phyloP scores from a whole-genome alignment of 2,113 vertebrate genomes.

The Heterotis niloticus region DNA sequence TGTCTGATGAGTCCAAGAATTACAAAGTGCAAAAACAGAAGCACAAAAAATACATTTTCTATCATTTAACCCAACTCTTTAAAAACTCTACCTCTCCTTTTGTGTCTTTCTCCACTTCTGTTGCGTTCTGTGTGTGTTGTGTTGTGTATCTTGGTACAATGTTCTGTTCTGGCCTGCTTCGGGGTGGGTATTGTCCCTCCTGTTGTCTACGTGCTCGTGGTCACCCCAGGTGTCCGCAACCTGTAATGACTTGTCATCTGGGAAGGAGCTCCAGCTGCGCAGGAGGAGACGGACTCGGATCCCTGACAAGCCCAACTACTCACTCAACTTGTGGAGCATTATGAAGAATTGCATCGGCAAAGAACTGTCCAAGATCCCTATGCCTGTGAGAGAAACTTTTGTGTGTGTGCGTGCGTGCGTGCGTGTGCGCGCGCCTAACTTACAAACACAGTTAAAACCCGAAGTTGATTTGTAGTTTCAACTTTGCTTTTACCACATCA shows the following conservation, averaged over 20 bases:
- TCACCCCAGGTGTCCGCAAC: constrained; percentile 56
- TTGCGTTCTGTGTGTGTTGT: neutral
- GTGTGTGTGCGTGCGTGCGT: neutral
- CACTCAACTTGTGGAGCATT: constrained; percentile 98
- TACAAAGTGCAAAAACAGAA: too few relatives aligned
- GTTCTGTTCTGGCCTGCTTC: too few relatives aligned
- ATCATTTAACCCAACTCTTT: too few relatives aligned
- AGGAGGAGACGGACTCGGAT: constrained; percentile 76
- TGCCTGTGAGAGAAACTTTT: constrained; percentile 72
- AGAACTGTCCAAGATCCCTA: constrained; percentile 97
- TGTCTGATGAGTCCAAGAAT: too few relatives aligned
- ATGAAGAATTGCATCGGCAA: constrained; percentile 99
- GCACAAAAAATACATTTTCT: too few relatives aligned
- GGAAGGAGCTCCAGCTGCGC: constrained; percentile 65
- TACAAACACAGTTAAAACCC: too few relatives aligned
- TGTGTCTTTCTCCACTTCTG: too few relatives aligned
- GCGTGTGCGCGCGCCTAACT: neutral
- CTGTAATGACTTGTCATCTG: constrained; percentile 62
- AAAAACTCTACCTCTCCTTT: neutral
- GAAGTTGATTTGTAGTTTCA: too few relatives aligned
- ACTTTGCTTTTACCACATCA: neutral
- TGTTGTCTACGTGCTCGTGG: neutral
- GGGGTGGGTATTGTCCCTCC: too few relatives aligned
- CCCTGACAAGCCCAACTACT: constrained; percentile 96
- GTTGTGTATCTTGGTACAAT: too few relatives aligned